These are phyloP conservation scores for Diarsia mendica DNA, from an alignment of 2,888 invertebrate genomes.

Conservation along the genomic window DNA sequence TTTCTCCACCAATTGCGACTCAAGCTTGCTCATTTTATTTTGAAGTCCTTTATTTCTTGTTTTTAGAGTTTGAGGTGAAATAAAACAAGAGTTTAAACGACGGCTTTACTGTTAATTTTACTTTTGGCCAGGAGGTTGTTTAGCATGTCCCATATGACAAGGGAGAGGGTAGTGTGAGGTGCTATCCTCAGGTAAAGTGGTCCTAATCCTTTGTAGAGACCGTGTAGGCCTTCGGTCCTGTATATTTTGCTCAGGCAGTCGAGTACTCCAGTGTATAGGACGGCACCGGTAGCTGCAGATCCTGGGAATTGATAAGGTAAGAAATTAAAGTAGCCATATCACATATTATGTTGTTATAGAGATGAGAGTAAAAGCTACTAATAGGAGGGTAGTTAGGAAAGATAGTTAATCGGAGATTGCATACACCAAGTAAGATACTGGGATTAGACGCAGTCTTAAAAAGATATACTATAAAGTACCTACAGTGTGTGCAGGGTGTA, in stretches of 20 bases:
- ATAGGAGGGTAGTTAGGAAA: neutral
- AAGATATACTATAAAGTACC: neutral
- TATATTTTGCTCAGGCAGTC: constrained; percentile 95
- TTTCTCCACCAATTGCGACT: too few species aligned
- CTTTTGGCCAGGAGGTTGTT: constrained; percentile 78
- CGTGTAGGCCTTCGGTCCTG: constrained; percentile 93
- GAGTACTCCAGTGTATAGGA: constrained; percentile 92
- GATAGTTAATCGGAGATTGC: neutral
- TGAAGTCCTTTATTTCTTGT: neutral
- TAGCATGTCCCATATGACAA: constrained; percentile 93
- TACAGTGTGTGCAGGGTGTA: too few species aligned
- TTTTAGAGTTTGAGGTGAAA: constrained; percentile 31
- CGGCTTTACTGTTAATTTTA: constrained; percentile 72
- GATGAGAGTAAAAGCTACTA: neutral
- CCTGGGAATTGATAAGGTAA: constrained; percentile 82
- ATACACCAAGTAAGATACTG: neutral
- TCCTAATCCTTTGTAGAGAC: constrained; percentile 94
- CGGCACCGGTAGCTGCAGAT: constrained; percentile 91
- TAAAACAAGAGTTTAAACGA: constrained; percentile 55
- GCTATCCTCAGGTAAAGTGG: constrained; percentile 94
- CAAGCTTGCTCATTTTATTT: constrained; percentile 24
- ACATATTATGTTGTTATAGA: neutral
- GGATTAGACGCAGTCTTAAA: neutral
- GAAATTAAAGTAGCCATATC: neutral
- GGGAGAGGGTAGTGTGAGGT: constrained; percentile 94